Evolutionary conservation across 2,888 invertebrate genomes (phyloP).

Genomic region (Aphidius colemani): DNA sequence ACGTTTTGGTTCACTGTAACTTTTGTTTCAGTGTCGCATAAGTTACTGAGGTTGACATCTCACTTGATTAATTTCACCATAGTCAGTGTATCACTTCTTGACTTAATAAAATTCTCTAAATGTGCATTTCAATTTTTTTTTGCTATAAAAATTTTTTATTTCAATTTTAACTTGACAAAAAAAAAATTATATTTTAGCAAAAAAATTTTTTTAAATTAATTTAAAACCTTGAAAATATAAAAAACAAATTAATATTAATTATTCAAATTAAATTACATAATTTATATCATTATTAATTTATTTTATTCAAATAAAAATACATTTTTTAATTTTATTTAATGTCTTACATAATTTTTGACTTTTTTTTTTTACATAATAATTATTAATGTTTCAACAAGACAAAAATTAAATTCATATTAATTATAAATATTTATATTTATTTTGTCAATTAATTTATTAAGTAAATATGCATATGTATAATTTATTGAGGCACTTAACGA

Average conservation of each 20-base stretch:
- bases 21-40: constrained; percentile 15
- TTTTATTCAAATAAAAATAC: too few species aligned
- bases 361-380: not conserved
- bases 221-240: too few species aligned
- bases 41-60: constrained; percentile 2
- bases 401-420: too few species aligned
- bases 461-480: constrained; percentile 39
- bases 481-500: constrained; percentile 58
- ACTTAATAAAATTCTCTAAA: constrained; percentile 1
- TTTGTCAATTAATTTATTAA: constrained; percentile 11
- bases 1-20: constrained; percentile 22
- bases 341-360: constrained; percentile 14
- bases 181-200: not conserved
- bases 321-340: not conserved
- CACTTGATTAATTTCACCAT: not conserved
- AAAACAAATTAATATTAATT: too few species aligned
- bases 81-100: not conserved
- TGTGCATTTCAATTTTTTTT: not conserved
- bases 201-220: too few species aligned
- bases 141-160: not conserved
- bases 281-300: too few species aligned
- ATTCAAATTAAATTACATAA: too few species aligned
- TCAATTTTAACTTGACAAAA: not conserved
- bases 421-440: not conserved
- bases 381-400: too few species aligned